These are phyloP conservation scores for Cryptocephalus moraei DNA, from an alignment of 2,888 invertebrate species.

Conservation along the genomic window DNA sequence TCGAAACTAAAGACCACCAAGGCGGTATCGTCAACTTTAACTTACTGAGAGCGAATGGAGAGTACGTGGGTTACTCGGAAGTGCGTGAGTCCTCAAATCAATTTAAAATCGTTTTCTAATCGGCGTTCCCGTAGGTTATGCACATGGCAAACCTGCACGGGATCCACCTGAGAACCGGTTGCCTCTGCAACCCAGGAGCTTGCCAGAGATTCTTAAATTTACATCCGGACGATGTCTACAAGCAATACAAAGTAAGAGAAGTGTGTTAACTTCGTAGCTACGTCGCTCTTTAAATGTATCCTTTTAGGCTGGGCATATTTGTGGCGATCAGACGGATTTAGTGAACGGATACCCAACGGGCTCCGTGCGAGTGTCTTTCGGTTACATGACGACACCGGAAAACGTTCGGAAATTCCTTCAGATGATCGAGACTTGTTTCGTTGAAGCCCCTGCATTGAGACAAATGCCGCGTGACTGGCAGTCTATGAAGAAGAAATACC, in stretches of 20 bases:
- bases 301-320: slow-evolving; percentile 70
- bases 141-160: slow-evolving; percentile 81
- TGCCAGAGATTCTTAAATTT: slow-evolving; percentile 73
- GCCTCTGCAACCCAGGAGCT: slow-evolving; percentile 94
- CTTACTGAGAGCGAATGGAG: slow-evolving; percentile 63
- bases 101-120: too few relatives aligned
- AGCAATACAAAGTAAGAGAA: slow-evolving; percentile 56
- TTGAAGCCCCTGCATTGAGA: slow-evolving; percentile 40
- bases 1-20: slow-evolving; percentile 52
- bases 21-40: slow-evolving; percentile 88
- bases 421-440: slow-evolving; percentile 70
- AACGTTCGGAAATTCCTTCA: slow-evolving; percentile 62
- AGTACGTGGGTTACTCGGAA: slow-evolving; percentile 81
- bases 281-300: background rate
- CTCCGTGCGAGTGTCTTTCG: slow-evolving; percentile 84
- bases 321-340: slow-evolving; percentile 81
- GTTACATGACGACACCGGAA: slow-evolving; percentile 70
- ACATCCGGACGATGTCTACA: slow-evolving; percentile 56
- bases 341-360: slow-evolving; percentile 85
- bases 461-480: slow-evolving; percentile 18
- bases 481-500: slow-evolving; percentile 3
- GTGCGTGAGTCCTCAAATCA: slow-evolving; percentile 33
- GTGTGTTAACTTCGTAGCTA: background rate
- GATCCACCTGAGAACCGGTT: slow-evolving; percentile 83
- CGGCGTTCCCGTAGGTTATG: slow-evolving; percentile 53